phyloP scores from a whole-genome alignment of 2,888 invertebrate genomes.

The Drosophila suboccidentalis region DNA sequence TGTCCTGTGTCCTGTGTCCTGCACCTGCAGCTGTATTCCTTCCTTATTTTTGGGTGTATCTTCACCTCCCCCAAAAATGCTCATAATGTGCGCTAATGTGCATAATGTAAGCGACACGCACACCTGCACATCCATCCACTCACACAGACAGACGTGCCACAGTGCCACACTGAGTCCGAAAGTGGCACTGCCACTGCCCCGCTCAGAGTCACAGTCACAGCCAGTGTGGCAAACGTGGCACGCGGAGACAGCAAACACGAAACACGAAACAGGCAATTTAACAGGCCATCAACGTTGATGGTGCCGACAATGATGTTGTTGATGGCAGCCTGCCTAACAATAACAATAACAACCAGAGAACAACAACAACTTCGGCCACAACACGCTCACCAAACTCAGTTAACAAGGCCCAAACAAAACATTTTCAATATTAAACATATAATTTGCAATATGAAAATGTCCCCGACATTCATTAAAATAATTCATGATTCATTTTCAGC shows the following conservation, averaged over 20 bases:
- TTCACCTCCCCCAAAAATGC: constrained; percentile 55
- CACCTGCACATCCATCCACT: constrained; percentile 55
- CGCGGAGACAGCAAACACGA: constrained; percentile 60
- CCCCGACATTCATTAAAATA: background rate
- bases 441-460: background rate
- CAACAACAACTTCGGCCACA: constrained; percentile 34
- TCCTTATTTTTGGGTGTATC: constrained; percentile 36
- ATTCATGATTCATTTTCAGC: too few species aligned
- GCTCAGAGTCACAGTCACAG: constrained; percentile 7
- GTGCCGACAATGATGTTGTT: constrained; percentile 79
- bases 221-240: constrained; percentile 40
- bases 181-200: constrained; percentile 3
- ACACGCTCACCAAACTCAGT: constrained; percentile 21
- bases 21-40: constrained; percentile 10
- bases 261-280: constrained; percentile 80
- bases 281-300: constrained; percentile 83
- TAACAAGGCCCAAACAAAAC: constrained; percentile 26
- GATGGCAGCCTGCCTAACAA: constrained; percentile 64
- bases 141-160: constrained; percentile 26
- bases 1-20: constrained; percentile 9
- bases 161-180: background rate
- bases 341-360: constrained; percentile 57
- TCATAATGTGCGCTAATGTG: constrained; percentile 82
- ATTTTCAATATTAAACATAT: constrained; percentile 2
- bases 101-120: constrained; percentile 80